Conservation (phyloP, 2,888 invertebrate species). For the Lithophane socia region DNA sequence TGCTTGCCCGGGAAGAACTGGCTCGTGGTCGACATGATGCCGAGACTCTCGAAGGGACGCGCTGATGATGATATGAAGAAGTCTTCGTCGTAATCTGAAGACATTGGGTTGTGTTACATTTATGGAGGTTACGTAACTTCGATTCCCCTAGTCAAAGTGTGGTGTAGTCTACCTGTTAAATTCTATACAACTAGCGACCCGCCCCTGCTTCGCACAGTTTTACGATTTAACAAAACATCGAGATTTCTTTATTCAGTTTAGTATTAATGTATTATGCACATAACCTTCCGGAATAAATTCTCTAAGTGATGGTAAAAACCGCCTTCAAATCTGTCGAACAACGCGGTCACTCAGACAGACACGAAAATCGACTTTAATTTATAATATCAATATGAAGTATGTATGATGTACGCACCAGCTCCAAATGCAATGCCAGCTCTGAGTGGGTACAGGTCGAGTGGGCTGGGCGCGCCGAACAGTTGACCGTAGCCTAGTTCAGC, state of each 20-base stretch:
- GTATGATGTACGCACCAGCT: slow-evolving; percentile 70
- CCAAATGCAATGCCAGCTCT: slow-evolving; percentile 83
- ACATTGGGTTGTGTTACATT: background rate
- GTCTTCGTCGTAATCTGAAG: slow-evolving; percentile 91
- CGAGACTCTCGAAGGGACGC: slow-evolving; percentile 92
- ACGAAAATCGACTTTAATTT: too few species aligned
- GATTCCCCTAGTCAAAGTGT: background rate
- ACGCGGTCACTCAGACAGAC: background rate
- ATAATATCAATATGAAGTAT: too few species aligned
- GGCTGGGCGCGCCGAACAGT: slow-evolving; percentile 81
- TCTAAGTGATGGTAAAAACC: too few species aligned
- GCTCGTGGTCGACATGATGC: slow-evolving; percentile 89
- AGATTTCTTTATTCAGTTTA: background rate
- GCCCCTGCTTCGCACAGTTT: background rate
- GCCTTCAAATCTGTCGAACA: background rate
- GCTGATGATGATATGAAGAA: slow-evolving; percentile 94
- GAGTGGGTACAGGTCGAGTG: slow-evolving; percentile 81
- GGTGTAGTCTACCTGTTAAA: background rate
- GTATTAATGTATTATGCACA: too few species aligned
- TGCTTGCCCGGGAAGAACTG: slow-evolving; percentile 93
- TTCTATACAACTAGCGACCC: background rate
- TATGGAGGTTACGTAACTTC: background rate
- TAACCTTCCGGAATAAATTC: background rate
- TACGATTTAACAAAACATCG: background rate
- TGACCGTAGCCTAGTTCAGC: slow-evolving; percentile 87